Base-by-base conservation (phyloP, 2,797 vertebrate genomes). In the Sebastes itinus region DNA sequence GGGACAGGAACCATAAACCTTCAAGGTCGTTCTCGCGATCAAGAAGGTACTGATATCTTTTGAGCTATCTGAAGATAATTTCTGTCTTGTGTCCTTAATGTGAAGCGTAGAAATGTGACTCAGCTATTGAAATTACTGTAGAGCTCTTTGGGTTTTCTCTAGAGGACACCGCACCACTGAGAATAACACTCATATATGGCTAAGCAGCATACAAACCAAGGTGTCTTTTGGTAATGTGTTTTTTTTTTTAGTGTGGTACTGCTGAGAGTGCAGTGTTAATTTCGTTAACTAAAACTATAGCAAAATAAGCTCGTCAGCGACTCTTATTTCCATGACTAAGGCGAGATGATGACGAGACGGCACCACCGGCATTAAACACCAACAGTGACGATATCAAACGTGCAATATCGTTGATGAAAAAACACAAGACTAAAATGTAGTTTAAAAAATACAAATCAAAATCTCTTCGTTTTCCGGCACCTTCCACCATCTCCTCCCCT, bases 1-100 rank as follows among this genome's bases (percentile, higher is more conserved):
- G 97, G 86, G 98, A 99, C 89, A 98, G 98, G 96, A 99, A 98
- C 94, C 98, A 99, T 86, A 99, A 99, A 96, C 97, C 97, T 49
- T 99, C 98, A 22, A 97, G 97, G 74, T 99, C 98, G 27, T 99
- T 99, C 88, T 99, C 98, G 89, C 97, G 98, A 94, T 99, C 99
- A 88, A 97, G 97, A 92, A 99, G 98, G 99, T 99, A 96, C 8
- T 11, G 22, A 46, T 20, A 18, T 35, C 12, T 42, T 49, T 42
- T 10, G 6, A 56, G 1, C 2, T 52, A 0, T 64, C 1, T 60
- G 2, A 9, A 33, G 5, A 59, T 83, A 0, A 62, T 55, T 49
- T 76, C 6, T 1, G 4, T 52, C 0, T 20, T 16, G 2, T 18
- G 1, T 65, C 4, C 2, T 49, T 42, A 6, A 62, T 33, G 4